These are phyloP conservation scores for Phataginus tricuspis DNA, from an alignment of 2,797 vertebrate species.

Conservation along the genomic window DNA sequence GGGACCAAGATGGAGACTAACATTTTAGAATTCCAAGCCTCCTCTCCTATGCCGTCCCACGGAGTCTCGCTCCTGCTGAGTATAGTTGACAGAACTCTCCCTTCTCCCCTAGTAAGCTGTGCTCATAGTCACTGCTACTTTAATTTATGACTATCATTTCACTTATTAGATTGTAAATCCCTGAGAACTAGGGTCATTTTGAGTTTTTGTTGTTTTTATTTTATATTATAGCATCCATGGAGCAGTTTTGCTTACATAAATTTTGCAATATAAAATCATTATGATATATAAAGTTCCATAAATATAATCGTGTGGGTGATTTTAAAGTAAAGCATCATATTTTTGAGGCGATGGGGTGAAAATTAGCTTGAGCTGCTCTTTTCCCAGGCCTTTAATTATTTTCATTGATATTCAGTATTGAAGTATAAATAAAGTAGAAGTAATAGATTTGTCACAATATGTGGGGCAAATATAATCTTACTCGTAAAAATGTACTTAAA, in stretches of 20 bases:
- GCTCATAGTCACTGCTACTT: neutral
- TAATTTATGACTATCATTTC: neutral
- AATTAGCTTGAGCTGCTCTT: conserved; percentile 33
- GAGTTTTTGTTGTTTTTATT: neutral
- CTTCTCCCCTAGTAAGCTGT: neutral
- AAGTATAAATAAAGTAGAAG: conserved; percentile 11
- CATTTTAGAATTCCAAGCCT: neutral
- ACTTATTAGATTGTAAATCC: neutral
- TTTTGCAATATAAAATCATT: neutral
- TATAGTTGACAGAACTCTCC: neutral
- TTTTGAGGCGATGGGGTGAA: conserved; percentile 9
- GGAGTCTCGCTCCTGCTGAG: neutral
- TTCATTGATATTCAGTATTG: conserved; percentile 27
- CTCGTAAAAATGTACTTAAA: conserved; percentile 22
- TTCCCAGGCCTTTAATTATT: conserved; percentile 43
- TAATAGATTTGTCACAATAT: conserved; percentile 46
- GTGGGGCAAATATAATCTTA: conserved; percentile 12
- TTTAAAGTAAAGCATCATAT: conserved; percentile 25
- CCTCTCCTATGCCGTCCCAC: rapidly evolving
- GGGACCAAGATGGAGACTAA: neutral
- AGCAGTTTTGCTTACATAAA: neutral
- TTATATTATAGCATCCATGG: neutral
- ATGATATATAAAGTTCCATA: neutral
- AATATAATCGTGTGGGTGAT: neutral
- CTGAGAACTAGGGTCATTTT: neutral